These are phyloP conservation scores for Halcyon badia DNA, from an alignment of 2,797 vertebrate species.

Conservation along the genomic window DNA sequence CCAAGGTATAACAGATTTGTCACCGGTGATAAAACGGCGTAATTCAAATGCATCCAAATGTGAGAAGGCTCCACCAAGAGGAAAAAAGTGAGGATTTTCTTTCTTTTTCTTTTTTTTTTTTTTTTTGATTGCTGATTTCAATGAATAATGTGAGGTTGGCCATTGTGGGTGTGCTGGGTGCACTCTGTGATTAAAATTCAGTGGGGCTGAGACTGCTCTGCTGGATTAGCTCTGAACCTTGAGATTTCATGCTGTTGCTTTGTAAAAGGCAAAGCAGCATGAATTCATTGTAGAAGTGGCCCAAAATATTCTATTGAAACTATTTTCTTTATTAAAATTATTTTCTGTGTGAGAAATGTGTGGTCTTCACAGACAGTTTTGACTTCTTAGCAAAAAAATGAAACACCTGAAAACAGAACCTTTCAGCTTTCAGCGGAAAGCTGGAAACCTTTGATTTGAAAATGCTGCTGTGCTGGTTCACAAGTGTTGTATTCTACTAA, in stretches of 20 bases:
- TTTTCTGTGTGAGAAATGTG: background rate
- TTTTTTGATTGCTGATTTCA: background rate
- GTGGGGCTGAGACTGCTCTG: background rate
- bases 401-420: constrained; percentile 41
- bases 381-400: constrained; percentile 31
- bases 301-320: constrained; percentile 14
- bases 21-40: constrained; percentile 29
- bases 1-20: constrained; percentile 42
- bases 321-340: constrained; percentile 63
- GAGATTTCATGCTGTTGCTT: constrained; percentile 16
- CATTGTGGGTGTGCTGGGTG: background rate
- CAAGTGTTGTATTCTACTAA: constrained; percentile 25
- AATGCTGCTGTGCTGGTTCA: constrained; percentile 44
- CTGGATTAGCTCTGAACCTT: constrained; percentile 20
- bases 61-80: background rate
- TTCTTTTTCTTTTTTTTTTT: background rate
- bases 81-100: background rate
- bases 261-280: constrained; percentile 24
- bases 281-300: constrained; percentile 1
- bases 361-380: constrained; percentile 4
- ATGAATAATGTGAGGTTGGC: background rate
- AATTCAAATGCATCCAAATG: constrained; percentile 45
- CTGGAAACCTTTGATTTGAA: constrained; percentile 53
- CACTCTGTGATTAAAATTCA: constrained; percentile 46
- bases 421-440: constrained; percentile 29